These are phyloP conservation scores for Zaprionus obscuricornis DNA, from an alignment of 2,888 invertebrate species.

Conservation along the genomic window DNA sequence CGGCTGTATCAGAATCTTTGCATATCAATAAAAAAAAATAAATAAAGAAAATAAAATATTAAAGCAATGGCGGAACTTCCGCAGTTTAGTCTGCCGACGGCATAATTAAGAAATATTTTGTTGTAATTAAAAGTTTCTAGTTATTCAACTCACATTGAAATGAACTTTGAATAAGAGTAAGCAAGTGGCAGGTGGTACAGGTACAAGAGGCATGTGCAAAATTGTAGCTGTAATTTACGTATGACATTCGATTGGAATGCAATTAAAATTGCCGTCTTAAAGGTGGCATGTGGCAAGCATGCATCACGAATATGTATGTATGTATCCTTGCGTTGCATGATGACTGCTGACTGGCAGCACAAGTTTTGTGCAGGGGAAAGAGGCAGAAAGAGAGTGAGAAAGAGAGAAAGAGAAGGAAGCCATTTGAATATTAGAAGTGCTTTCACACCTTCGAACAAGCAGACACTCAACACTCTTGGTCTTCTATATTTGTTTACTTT, in stretches of 20 bases:
- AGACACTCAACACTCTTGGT: slow-evolving; percentile 19
- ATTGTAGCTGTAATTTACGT: neutral
- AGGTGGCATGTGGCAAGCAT: slow-evolving; percentile 7
- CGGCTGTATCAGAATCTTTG: too few relatives aligned
- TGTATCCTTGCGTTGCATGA: slow-evolving; percentile 35
- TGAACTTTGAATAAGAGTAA: neutral
- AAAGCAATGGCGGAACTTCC: too few relatives aligned
- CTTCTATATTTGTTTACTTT: slow-evolving; percentile 12
- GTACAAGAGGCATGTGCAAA: neutral
- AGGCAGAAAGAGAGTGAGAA: too few relatives aligned
- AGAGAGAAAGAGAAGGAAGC: slow-evolving; percentile 20
- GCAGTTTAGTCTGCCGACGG: too few relatives aligned
- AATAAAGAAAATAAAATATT: too few relatives aligned
- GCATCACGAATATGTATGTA: slow-evolving; percentile 25
- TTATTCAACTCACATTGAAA: neutral
- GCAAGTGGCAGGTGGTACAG: neutral
- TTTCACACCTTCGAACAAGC: slow-evolving; percentile 64
- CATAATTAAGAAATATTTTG: too few relatives aligned
- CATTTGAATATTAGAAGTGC: slow-evolving; percentile 72
- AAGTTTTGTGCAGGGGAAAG: too few relatives aligned
- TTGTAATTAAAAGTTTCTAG: neutral
- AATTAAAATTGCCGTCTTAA: slow-evolving; percentile 51
- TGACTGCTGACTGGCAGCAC: slow-evolving; percentile 12
- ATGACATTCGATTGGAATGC: slow-evolving; percentile 59
- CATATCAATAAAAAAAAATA: too few relatives aligned